Evolutionary conservation across 2,797 vertebrate genomes (phyloP), one percentile per base, ranked within the genome.

Genomic region (Paguma larvata): DNA sequence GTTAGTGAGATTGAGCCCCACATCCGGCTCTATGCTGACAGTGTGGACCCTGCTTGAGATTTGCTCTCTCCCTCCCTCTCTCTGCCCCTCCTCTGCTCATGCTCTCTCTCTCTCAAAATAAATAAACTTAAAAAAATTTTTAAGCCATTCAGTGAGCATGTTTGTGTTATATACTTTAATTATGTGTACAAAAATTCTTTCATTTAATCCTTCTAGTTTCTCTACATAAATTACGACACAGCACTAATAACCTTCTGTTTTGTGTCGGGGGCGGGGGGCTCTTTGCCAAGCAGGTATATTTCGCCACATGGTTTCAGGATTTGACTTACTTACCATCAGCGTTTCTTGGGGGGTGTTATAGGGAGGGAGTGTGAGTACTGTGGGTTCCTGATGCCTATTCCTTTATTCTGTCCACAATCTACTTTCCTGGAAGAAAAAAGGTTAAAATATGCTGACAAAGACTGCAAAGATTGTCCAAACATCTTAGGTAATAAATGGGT

Each of bases 401-500:
- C 80, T 95, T 89, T 92, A 73, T 80, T 94, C 78, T 13, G n/a
- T 38, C 59, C 51, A 75, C 0, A 27, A 85, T 85, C 77, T 0
- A 12, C n/a, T 51, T 95, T 96, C 90, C 88, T 67, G 85, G 93
- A 75, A 94, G 77, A 59, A 63, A 73, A 46, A 67, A 73, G 4
- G 19, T 56, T 67, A 77, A 75, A 90, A 53, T 93, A 84, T 86
- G 63, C 84, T 97, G 86, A 93, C 46, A 84, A 75, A 10, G 48
- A 67, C 68, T 85, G 34, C 15, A 32, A 82, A 85, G 46, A 72
- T 85, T 78, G 63, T 21, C 70, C 30, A 27, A 75, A 62, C 59
- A 68, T 94, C 86, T 88, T 6, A n/a, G 75, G 80, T 75, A 91
- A 88, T 85, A 94, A 97, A 89, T 68, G 51, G 93, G 62, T 97